phyloP scores from a whole-genome alignment of 2,888 invertebrate species.

The Cryptocephalus moraei region DNA sequence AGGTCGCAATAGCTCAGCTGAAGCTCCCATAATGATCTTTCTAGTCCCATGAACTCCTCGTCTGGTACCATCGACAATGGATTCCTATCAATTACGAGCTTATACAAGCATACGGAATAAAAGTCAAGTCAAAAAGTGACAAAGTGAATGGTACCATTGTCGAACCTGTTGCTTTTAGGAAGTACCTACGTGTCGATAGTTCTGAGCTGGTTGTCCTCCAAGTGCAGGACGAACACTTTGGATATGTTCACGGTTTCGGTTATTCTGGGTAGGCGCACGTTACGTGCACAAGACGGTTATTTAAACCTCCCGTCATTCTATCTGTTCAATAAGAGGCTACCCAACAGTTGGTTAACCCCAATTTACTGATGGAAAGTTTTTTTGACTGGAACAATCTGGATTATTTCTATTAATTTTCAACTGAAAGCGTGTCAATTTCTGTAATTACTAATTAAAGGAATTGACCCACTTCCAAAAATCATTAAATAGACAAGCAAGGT shows the following conservation, averaged over 20 bases:
- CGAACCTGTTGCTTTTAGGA: conserved; percentile 72
- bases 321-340: too few species aligned
- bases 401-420: too few species aligned
- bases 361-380: too few species aligned
- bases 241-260: conserved; percentile 74
- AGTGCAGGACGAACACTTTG: conserved; percentile 71
- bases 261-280: conserved; percentile 69
- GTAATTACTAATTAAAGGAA: too few species aligned
- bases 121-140: too few species aligned
- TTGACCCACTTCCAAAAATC: too few species aligned
- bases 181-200: conserved; percentile 72
- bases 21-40: conserved; percentile 78
- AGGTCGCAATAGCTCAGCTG: conserved; percentile 70
- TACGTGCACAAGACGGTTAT: too few species aligned
- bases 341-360: too few species aligned
- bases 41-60: conserved; percentile 78
- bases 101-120: conserved; percentile 58
- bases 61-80: conserved; percentile 70
- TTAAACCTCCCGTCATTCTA: too few species aligned
- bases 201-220: conserved; percentile 70
- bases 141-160: background rate
- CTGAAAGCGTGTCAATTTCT: too few species aligned
- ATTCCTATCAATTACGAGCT: conserved; percentile 72
- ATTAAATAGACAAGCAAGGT: too few species aligned
- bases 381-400: too few species aligned